Conservation (phyloP, 2,797 vertebrate species). For the Chiroxiphia lanceolata region DNA sequence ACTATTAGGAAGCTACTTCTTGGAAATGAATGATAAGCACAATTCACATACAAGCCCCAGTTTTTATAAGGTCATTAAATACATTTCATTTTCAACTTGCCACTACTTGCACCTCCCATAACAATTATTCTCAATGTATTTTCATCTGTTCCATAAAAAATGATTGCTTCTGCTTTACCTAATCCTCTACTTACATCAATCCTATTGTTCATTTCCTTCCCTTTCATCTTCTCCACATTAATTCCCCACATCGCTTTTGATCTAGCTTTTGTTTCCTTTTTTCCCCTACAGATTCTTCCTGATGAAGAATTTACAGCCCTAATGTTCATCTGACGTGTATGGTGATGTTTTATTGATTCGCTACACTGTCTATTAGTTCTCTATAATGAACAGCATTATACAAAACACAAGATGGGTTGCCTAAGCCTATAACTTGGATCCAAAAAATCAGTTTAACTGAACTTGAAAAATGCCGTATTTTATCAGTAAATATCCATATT, state of each 20-base stretch:
- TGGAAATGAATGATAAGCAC: neutral
- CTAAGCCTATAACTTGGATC: neutral
- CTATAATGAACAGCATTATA: slow-evolving; percentile 20
- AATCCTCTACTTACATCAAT: slow-evolving; percentile 58
- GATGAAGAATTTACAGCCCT: slow-evolving; percentile 62
- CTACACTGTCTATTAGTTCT: slow-evolving; percentile 12
- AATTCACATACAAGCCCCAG: neutral
- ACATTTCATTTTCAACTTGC: slow-evolving; percentile 25
- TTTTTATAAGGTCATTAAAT: slow-evolving; percentile 30
- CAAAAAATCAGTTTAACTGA: neutral
- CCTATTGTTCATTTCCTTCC: slow-evolving; percentile 52
- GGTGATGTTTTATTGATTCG: slow-evolving; percentile 54
- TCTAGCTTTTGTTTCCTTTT: slow-evolving; percentile 65
- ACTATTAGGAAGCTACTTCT: neutral
- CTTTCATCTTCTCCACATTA: slow-evolving; percentile 64
- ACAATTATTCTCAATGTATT: slow-evolving; percentile 51
- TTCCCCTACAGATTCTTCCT: slow-evolving; percentile 55
- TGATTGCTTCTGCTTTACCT: slow-evolving; percentile 59
- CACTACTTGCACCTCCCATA: neutral
- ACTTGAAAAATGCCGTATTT: slow-evolving; percentile 14
- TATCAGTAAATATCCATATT: slow-evolving; percentile 13
- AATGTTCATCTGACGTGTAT: slow-evolving; percentile 40
- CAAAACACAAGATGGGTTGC: neutral
- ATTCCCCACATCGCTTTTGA: slow-evolving; percentile 52
- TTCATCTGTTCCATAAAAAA: slow-evolving; percentile 61